Conservation (phyloP, 2,113 vertebrate genomes). For the Pachyramphus minor region DNA sequence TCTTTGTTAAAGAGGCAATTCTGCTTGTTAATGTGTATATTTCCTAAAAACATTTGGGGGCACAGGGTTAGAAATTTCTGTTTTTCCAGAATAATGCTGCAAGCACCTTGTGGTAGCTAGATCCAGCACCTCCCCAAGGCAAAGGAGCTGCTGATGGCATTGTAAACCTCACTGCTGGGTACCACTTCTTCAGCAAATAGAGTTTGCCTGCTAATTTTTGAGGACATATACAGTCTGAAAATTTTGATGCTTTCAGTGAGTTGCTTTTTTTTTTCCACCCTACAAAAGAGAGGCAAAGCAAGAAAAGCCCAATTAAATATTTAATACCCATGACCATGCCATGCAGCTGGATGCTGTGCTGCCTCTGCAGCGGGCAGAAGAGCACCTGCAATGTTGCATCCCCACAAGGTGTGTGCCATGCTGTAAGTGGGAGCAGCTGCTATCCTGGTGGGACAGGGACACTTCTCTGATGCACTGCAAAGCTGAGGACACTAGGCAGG, state of each 20-base stretch:
- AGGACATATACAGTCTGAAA: background rate
- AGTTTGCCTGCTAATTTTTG: background rate
- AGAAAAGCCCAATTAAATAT: background rate
- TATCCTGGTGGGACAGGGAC: accelerated
- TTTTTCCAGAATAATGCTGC: background rate
- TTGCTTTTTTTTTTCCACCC: background rate
- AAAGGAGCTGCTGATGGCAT: background rate
- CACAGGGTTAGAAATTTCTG: background rate
- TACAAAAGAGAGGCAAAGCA: background rate
- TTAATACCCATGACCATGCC: background rate
- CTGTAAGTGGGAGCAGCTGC: accelerated
- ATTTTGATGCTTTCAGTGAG: background rate
- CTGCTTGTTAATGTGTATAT: background rate
- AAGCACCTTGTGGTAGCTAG: background rate
- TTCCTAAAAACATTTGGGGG: background rate
- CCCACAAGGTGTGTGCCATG: accelerated
- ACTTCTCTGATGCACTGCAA: accelerated
- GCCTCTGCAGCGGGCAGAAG: accelerated
- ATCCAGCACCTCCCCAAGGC: background rate
- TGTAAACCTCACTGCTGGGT: background rate
- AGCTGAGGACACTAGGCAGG: background rate
- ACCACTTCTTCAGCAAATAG: background rate
- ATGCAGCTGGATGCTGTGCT: background rate
- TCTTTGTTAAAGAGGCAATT: background rate
- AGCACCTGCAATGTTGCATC: accelerated